Evolutionary conservation across 1,140 invertebrate species (phyloP).

Genomic region (Paraescarpia echinospica): DNA sequence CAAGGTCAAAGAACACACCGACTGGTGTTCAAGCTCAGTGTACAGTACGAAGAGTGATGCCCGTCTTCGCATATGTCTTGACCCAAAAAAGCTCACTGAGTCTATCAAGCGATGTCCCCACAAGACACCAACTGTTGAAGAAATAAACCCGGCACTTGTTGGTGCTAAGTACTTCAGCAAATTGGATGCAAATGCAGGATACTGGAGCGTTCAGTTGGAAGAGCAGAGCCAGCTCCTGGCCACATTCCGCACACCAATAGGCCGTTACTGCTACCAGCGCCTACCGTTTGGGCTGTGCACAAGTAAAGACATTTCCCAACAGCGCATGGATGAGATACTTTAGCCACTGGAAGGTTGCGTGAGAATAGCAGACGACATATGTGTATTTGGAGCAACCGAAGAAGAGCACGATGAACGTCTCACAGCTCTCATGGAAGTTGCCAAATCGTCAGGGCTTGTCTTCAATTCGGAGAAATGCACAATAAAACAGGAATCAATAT

Average conservation of each 20-base stretch:
- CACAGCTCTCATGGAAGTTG: too few species aligned
- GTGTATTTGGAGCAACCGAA: too few species aligned
- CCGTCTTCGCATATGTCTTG: conserved; percentile 14
- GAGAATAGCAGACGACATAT: too few species aligned
- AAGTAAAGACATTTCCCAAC: not conserved
- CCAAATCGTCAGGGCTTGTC: too few species aligned
- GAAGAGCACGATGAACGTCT: too few species aligned
- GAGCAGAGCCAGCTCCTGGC: conserved; percentile 36
- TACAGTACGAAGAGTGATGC: not conserved
- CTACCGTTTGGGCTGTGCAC: conserved; percentile 10
- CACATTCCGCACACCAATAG: too few species aligned
- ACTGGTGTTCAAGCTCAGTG: not conserved
- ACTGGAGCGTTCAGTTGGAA: conserved; percentile 44
- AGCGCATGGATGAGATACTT: too few species aligned
- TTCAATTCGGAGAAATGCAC: too few species aligned
- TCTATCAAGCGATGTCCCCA: not conserved
- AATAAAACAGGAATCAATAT: too few species aligned
- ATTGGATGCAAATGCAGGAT: too few species aligned
- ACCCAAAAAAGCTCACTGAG: conserved; percentile 8
- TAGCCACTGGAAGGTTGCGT: too few species aligned
- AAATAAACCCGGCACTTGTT: conserved; percentile 7
- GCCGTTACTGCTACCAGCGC: not conserved
- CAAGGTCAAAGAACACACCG: too few species aligned
- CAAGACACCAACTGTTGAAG: conserved; percentile 7
- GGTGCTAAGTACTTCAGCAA: conserved; percentile 31